Conservation (phyloP, 2,797 vertebrate genomes). For the Sciaenops ocellatus region DNA sequence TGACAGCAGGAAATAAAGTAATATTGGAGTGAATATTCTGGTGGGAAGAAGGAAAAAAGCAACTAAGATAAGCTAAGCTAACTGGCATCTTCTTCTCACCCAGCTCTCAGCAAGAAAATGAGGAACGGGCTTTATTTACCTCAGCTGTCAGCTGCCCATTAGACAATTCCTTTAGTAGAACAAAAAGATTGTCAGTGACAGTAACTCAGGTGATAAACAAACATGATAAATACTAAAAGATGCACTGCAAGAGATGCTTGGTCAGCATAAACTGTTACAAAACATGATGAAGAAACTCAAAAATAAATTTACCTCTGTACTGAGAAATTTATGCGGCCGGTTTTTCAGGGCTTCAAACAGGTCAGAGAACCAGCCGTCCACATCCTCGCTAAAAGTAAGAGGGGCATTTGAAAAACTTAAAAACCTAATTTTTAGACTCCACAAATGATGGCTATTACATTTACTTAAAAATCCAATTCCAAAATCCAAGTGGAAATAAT, state of each 20-base stretch:
- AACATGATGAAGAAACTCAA: constrained; percentile 13
- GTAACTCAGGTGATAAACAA: not conserved
- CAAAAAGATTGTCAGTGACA: not conserved
- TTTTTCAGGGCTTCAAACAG: constrained; percentile 70
- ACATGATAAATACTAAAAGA: not conserved
- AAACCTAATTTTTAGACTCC: constrained; percentile 26
- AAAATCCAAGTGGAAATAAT: constrained; percentile 34
- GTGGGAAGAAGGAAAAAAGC: not conserved
- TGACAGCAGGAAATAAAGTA: not conserved
- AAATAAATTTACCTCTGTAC: constrained; percentile 61
- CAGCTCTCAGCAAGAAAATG: not conserved
- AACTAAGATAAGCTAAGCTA: not conserved
- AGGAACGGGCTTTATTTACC: constrained; percentile 53
- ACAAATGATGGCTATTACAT: constrained; percentile 26
- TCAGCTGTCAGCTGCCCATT: not conserved
- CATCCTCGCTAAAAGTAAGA: constrained; percentile 70
- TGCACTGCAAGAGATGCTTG: not conserved
- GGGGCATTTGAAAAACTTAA: not conserved
- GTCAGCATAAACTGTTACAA: not conserved
- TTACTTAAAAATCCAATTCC: constrained; percentile 60
- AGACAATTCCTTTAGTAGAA: constrained; percentile 40
- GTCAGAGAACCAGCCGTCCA: constrained; percentile 76
- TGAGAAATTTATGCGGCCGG: constrained; percentile 52
- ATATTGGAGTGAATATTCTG: not conserved
- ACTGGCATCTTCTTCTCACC: not conserved